Evolutionary conservation across 2,113 vertebrate species (phyloP).

Genomic region (Copsychus sechellarum): DNA sequence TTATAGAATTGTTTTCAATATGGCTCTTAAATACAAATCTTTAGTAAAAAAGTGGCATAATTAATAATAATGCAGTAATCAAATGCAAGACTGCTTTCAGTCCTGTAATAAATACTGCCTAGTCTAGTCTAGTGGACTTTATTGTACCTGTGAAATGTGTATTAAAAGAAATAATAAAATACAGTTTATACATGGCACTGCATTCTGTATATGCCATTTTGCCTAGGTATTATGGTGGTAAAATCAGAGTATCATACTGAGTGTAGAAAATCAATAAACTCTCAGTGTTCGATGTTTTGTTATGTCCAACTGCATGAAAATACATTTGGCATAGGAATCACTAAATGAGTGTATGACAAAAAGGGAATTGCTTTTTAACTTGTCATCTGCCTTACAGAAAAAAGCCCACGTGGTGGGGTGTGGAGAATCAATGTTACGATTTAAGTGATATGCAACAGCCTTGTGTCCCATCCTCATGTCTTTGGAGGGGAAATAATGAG

Average conservation of each 20-base stretch:
- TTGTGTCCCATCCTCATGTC: neutral
- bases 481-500: neutral
- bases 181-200: neutral
- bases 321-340: neutral
- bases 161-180: neutral
- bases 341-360: neutral
- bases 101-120: neutral
- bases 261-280: neutral
- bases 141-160: neutral
- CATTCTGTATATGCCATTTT: neutral
- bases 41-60: neutral
- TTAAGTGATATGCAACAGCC: conserved; percentile 26
- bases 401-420: neutral
- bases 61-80: neutral
- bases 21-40: neutral
- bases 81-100: neutral
- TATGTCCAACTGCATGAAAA: neutral
- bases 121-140: neutral
- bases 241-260: neutral
- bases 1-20: neutral
- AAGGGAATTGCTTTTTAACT: conserved; percentile 22
- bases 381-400: neutral
- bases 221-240: neutral
- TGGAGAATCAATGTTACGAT: neutral
- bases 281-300: neutral